Evolutionary conservation across 2,888 invertebrate genomes (phyloP).

Genomic region (Volucella inflata): DNA sequence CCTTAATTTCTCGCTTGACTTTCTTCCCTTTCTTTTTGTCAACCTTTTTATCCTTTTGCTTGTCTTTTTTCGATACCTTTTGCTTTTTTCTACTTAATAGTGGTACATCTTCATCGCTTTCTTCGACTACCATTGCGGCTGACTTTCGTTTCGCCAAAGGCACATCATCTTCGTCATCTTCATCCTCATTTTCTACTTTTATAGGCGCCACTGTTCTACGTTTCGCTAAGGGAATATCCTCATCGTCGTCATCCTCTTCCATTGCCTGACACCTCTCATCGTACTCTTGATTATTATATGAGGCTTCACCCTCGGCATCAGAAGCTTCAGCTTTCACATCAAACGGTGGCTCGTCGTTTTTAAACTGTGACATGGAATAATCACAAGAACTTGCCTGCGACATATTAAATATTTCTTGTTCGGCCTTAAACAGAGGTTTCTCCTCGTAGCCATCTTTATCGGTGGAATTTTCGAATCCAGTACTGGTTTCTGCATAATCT

Average conservation of each 20-base stretch:
- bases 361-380: slow-evolving; percentile 89
- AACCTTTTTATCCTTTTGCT: slow-evolving; percentile 62
- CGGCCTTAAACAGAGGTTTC: slow-evolving; percentile 80
- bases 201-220: slow-evolving; percentile 77
- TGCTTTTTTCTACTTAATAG: slow-evolving; percentile 88
- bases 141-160: slow-evolving; percentile 84
- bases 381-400: slow-evolving; percentile 89
- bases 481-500: slow-evolving; percentile 79
- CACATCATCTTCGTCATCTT: slow-evolving; percentile 85
- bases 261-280: slow-evolving; percentile 10
- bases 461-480: slow-evolving; percentile 76
- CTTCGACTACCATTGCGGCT: slow-evolving; percentile 80
- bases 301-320: slow-evolving; percentile 77
- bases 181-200: slow-evolving; percentile 87
- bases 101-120: slow-evolving; percentile 88
- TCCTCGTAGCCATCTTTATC: slow-evolving; percentile 79
- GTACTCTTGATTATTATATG: slow-evolving; percentile 6
- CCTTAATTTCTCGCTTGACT: slow-evolving; percentile 84
- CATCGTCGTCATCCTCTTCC: slow-evolving; percentile 87
- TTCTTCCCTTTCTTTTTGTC: slow-evolving; percentile 83
- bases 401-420: slow-evolving; percentile 82
- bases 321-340: slow-evolving; percentile 81
- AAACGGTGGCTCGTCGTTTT: slow-evolving; percentile 84
- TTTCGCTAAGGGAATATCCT: slow-evolving; percentile 90
- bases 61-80: slow-evolving; percentile 85